Conservation (phyloP, 2,113 vertebrate genomes). For the Lophius piscatorius region DNA sequence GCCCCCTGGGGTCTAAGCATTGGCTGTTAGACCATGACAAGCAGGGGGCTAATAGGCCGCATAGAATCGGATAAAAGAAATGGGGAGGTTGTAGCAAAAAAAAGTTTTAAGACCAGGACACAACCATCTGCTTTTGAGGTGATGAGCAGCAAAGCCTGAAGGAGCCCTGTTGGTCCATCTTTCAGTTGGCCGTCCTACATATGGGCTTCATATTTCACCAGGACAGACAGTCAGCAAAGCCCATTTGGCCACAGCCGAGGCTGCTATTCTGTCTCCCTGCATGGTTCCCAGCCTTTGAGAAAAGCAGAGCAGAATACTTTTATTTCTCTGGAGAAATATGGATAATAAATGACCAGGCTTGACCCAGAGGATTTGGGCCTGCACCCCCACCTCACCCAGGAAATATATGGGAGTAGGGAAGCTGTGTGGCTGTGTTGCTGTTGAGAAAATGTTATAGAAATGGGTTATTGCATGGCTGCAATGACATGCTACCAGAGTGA, state of each 20-base stretch:
- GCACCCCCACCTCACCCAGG: constrained; percentile 50
- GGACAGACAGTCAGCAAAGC: constrained; percentile 68
- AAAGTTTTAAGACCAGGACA: constrained; percentile 72
- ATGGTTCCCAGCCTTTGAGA: constrained; percentile 71
- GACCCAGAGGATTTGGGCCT: constrained; percentile 66
- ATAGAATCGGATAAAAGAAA: constrained; percentile 76
- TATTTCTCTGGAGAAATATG: constrained; percentile 75
- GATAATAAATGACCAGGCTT: constrained; percentile 77
- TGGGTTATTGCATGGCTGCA: constrained; percentile 77
- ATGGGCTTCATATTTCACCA: constrained; percentile 81
- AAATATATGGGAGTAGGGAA: constrained; percentile 35
- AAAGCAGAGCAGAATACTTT: constrained; percentile 68
- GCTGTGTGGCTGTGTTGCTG: constrained; percentile 61
- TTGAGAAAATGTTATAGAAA: constrained; percentile 73
- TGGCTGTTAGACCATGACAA: constrained; percentile 72
- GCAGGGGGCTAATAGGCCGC: constrained; percentile 81
- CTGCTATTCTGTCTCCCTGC: constrained; percentile 66
- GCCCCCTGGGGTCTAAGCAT: constrained; percentile 73
- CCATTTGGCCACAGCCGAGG: constrained; percentile 61
- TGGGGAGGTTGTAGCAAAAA: constrained; percentile 58
- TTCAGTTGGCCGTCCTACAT: constrained; percentile 78
- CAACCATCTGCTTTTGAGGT: constrained; percentile 83
- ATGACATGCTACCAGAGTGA: constrained; percentile 77
- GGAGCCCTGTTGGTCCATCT: constrained; percentile 76
- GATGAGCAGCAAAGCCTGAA: constrained; percentile 82